Evolutionary conservation across 2,113 vertebrate species (phyloP).

Genomic region (Camelus bactrianus): DNA sequence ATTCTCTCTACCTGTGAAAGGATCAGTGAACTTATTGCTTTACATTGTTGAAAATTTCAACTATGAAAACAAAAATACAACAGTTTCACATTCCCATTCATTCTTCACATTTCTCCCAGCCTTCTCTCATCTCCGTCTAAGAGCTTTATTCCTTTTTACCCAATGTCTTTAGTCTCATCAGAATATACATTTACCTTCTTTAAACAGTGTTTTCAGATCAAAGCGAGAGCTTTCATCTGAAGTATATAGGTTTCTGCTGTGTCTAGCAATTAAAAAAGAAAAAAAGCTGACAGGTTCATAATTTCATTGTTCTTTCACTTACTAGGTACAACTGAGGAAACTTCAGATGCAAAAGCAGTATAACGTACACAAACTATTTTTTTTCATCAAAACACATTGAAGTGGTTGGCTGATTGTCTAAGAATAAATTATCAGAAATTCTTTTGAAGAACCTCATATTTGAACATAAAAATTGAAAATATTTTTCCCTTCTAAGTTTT

Average conservation of each 20-base stretch:
- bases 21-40: conserved; percentile 66
- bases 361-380: conserved; percentile 1
- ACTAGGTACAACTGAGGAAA: conserved; percentile 39
- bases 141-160: neutral
- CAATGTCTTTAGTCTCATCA: neutral
- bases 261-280: conserved; percentile 66
- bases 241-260: conserved; percentile 78
- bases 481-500: conserved; percentile 31
- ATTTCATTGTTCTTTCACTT: conserved; percentile 79
- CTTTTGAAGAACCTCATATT: conserved; percentile 42
- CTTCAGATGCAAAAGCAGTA: neutral
- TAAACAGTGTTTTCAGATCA: conserved; percentile 73
- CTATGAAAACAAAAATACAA: conserved; percentile 79
- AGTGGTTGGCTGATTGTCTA: conserved; percentile 44
- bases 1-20: conserved; percentile 49
- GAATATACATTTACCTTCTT: conserved; percentile 74
- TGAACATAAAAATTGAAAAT: conserved; percentile 45
- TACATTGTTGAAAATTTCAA: conserved; percentile 71
- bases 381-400: conserved; percentile 24
- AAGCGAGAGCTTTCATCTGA: conserved; percentile 66
- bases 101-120: conserved; percentile 58
- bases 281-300: conserved; percentile 68
- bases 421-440: neutral
- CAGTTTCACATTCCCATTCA: conserved; percentile 56
- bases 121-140: conserved; percentile 1